These are phyloP conservation scores for Drosophila setosimentum DNA, from an alignment of 2,888 invertebrate genomes.

Conservation along the genomic window DNA sequence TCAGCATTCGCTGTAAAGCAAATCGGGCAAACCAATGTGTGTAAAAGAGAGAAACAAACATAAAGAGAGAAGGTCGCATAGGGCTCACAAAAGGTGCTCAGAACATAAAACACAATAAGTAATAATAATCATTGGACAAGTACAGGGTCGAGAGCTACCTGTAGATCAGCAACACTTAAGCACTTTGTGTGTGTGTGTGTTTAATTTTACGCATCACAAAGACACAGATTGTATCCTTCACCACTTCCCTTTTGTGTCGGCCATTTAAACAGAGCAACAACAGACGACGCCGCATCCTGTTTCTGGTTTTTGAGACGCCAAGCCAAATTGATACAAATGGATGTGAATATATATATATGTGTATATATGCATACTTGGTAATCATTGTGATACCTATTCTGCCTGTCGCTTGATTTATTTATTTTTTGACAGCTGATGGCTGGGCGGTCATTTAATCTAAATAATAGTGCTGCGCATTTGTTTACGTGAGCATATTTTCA, in stretches of 20 bases:
- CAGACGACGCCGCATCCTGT: constrained; percentile 24
- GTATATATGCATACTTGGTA: background rate
- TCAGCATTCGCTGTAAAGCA: constrained; percentile 26
- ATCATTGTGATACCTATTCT: background rate
- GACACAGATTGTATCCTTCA: constrained; percentile 52
- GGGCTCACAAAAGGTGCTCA: constrained; percentile 5
- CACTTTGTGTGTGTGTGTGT: constrained; percentile 10
- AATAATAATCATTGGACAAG: constrained; percentile 20
- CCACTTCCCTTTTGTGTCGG: constrained; percentile 23
- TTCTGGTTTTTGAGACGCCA: constrained; percentile 27
- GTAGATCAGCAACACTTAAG: constrained; percentile 25
- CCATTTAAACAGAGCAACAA: constrained; percentile 4
- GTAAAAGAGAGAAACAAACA: background rate
- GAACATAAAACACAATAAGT: constrained; percentile 9
- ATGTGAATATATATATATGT: too few relatives aligned
- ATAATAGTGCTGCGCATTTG: constrained; percentile 35
- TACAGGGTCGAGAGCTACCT: constrained; percentile 9
- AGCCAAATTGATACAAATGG: background rate
- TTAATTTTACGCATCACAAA: constrained; percentile 16
- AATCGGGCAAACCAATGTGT: constrained; percentile 2
- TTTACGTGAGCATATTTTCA: constrained; percentile 33
- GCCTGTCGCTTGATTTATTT: constrained; percentile 9
- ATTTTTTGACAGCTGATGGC: constrained; percentile 41
- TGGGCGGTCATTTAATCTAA: constrained; percentile 41
- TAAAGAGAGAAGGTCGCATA: background rate